phyloP scores from a whole-genome alignment of 2,113 vertebrate genomes.

The Salvelinus namaycush region DNA sequence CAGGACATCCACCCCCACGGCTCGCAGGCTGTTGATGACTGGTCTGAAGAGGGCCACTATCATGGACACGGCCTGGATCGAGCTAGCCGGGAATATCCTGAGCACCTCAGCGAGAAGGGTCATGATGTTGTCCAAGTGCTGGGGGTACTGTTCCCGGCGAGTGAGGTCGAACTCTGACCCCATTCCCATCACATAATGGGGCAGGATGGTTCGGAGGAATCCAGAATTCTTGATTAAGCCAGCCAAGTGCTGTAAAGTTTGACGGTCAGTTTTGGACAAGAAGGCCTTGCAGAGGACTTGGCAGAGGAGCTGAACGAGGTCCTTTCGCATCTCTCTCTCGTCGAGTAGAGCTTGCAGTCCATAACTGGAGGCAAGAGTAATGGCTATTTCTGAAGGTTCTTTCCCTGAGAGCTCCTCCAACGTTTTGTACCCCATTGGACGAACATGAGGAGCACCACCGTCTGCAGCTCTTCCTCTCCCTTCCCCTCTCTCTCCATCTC shows the following conservation, averaged over 20 bases:
- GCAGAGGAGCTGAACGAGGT: conserved; percentile 82
- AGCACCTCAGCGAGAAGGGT: conserved; percentile 79
- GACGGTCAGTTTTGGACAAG: conserved; percentile 74
- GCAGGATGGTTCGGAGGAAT: conserved; percentile 80
- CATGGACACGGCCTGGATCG: conserved; percentile 77
- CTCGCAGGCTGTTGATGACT: conserved; percentile 78
- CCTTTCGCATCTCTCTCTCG: conserved; percentile 70
- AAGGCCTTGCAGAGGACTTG: conserved; percentile 83
- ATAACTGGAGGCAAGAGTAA: conserved; percentile 76
- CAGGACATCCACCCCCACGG: conserved; percentile 75
- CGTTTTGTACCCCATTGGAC: conserved; percentile 74
- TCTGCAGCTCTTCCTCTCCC: conserved; percentile 26
- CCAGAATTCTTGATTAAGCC: conserved; percentile 81
- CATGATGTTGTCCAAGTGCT: conserved; percentile 82
- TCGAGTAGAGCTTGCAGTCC: conserved; percentile 75
- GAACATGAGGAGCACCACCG: conserved; percentile 50
- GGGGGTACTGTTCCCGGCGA: conserved; percentile 75
- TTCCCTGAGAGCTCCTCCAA: conserved; percentile 80
- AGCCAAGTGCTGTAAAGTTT: conserved; percentile 80
- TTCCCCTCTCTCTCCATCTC: neutral
- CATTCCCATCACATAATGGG: conserved; percentile 80
- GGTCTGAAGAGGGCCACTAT: conserved; percentile 76
- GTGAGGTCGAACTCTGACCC: conserved; percentile 65
- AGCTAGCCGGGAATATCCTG: conserved; percentile 84
- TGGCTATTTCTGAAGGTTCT: conserved; percentile 82